A percentile compares a stretch with the other conserved stretches of the same genome.
phyloP scores from a whole-genome alignment of 2,888 invertebrate genomes.

The Pseudococcus viburni region DNA sequence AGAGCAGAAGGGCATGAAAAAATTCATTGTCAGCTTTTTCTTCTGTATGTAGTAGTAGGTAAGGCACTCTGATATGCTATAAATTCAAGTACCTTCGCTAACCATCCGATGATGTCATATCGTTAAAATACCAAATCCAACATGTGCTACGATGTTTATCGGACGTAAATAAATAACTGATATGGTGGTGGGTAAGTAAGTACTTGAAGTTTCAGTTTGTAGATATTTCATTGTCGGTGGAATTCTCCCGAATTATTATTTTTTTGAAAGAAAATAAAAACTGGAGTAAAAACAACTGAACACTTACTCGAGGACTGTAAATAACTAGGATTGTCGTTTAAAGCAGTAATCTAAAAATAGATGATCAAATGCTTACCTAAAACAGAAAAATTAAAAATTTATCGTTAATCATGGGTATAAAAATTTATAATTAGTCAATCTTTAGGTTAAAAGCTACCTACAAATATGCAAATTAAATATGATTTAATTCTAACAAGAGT shows the following conservation, averaged over 20 bases:
- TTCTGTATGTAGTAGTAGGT: not conserved
- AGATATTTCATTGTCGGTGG: too few relatives aligned
- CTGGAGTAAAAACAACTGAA: not conserved
- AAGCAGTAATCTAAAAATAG: not conserved
- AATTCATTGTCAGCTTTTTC: constrained; percentile 28
- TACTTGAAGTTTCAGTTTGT: too few relatives aligned
- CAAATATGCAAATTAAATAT: too few relatives aligned
- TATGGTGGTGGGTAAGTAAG: too few relatives aligned
- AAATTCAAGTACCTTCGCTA: not conserved
- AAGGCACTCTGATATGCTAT: not conserved
- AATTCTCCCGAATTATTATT: too few relatives aligned
- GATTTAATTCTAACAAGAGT: too few relatives aligned
- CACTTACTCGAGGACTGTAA: not conserved
- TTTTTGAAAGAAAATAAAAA: not conserved
- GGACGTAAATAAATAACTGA: too few relatives aligned
- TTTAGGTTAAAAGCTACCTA: too few relatives aligned
- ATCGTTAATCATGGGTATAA: not conserved
- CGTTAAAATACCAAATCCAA: not conserved
- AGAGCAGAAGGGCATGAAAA: not conserved
- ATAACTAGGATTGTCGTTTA: not conserved
- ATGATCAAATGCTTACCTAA: not conserved
- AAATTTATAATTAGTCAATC: not conserved
- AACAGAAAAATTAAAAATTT: not conserved
- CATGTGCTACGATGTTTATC: not conserved
- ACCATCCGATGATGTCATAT: not conserved